Evolutionary conservation across 2,797 vertebrate genomes (phyloP), one percentile per base, ranked within the genome.

Genomic region (Coluber constrictor): DNA sequence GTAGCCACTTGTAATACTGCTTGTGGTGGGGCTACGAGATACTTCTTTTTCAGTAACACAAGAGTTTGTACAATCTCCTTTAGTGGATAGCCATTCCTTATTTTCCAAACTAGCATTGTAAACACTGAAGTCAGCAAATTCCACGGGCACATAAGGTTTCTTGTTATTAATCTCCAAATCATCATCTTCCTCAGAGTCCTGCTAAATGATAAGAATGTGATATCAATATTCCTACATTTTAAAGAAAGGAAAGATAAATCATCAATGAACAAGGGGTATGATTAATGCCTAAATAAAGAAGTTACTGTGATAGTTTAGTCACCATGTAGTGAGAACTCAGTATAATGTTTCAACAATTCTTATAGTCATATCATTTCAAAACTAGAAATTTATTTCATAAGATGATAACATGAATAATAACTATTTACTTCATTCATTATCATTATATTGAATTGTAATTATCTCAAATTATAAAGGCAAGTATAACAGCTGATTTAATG

Each of bases 1-100:
- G 97, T 99, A 99, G 94, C 99, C 99, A 83, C 99, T 99, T 60
- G 99, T 99, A 95, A 99, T 98, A 94, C 99, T 99, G 98, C 99
- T 99, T 95, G 98, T 97, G 1, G 99, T 99, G 74, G 99, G 99
- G 97, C 99, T 99, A 61, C 98, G 98, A 74, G 99, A 98, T 87
- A 98, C 98, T 90, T 98, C 98, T 90, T 98, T 98, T 94, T 99
- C 99, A 47, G 96, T 94, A 94, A 93, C 96, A 94, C 97, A 97
- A 2, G 97, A 97, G 94, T 96, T 97, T 87, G 95, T 93, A 94
- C 98, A 96, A 92, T 98, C 98, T 54, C 95, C 97, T 96, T 98
- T 98, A 63, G 97, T 97, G 66, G 97, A 96, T 94, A 97, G 97
- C 98, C 98, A 98, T 79, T 98, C 98, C 93, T 97, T 98, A 96